Base-by-base conservation (phyloP, 2,797 vertebrate genomes). In the Masticophis lateralis region DNA sequence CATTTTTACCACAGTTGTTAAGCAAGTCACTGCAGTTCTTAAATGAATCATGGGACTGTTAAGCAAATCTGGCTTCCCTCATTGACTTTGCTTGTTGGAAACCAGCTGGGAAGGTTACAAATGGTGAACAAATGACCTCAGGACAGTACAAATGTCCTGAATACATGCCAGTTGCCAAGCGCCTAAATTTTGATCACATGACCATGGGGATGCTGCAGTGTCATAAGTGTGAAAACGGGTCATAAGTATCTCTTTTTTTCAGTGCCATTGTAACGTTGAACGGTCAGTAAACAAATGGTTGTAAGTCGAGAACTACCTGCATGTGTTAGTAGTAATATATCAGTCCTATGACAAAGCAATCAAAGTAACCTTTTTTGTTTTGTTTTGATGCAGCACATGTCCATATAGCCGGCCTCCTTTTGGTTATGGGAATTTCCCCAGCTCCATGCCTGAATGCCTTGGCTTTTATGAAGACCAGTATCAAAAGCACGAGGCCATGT, bases 361-460 rank as follows among this genome's bases (percentile, higher is more conserved):
- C 94, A 53, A 94, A 90, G 47, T 95, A 93, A 96, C 87, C 90
- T 55, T 60, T 5, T 83, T 47, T 83, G 14, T 60, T 95, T 32
- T 43, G 2, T 96, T 91, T 97, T 94, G 92, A 94, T 96, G 91
- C 97, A 98, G 98, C 96, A 96, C 95, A 0, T 98, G 96, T 95
- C 97, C 95, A 37, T 97, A 97, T 93, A 97, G 96, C 91, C 97
- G 92, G 2, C 95, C 98, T 96, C 96, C 97, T 0, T 97, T 97
- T 96, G 95, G 92, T 94, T 97, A 96, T 53, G 96, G 96, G 63
- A 97, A 98, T 93, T 97, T 95, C 95, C 96, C 96, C 95, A 97
- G 95, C 94, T 96, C 97, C 60, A 91, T 96, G 95, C 96, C 97
- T 83, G 97, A 97, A 94, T 95, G 94, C 95, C 95, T 96, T 86